Base-by-base conservation (phyloP, 2,888 invertebrate genomes). In the Amphimallon solstitiale region DNA sequence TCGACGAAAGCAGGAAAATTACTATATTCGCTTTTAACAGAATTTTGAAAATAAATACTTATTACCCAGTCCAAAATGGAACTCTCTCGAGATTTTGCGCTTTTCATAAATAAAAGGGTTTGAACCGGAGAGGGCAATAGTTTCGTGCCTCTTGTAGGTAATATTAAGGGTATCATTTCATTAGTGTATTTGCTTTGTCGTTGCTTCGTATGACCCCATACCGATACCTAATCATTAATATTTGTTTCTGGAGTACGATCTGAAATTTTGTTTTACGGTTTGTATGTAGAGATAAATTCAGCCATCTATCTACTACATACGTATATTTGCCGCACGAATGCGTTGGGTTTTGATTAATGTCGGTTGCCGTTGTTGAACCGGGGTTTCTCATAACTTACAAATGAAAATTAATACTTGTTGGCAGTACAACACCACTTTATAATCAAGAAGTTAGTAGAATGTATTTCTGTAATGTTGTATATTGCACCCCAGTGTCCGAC, bases 331-430 rank as follows among this genome's bases (percentile, higher is more conserved):
- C 48, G 12, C 62, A 49, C 17, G 62, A 34, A 62, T 38, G 35
- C 21, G 62, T 40, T 38, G 49, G 49, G 48, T 49, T 49, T 62
- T 62, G 62, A 62, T 62, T 62, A 62, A 62, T 62, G 62, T n/a
- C 62, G 38, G 46, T 35, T 48, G 5, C 35, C 38, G 49, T 48
- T 49, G 62, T 49, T 51, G 62, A 48, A 49, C 62, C 46, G 64
- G 56, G 21, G 19, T 23, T 56, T 40, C 56, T 56, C 64, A 54
- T 56, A 56, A 64, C 52, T 54, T 64, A 64, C 64, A 64, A 64
- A 64, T 64, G 54, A 64, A 54, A 64, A 64, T 64, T 64, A 64
- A 64, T 64, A 64, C 64, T 56, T 46, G 56, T 54, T 46, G 64
- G 56, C 64, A 54, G 43, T 46, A 21, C n/a, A 64, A 56, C 64